Evolutionary conservation across 1,140 invertebrate species (phyloP).

Genomic region (Hyphantria cunea): DNA sequence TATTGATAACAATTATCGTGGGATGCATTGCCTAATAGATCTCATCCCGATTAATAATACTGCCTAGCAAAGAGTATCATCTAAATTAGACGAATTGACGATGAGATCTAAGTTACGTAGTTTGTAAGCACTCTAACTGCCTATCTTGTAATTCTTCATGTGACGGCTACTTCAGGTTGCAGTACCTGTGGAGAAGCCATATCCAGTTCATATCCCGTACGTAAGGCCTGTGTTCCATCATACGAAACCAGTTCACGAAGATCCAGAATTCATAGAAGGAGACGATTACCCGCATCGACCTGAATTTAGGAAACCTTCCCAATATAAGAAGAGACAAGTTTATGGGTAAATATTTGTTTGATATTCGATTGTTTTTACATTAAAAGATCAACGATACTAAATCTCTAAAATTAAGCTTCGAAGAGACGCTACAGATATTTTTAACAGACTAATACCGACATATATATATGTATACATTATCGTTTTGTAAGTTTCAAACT

Average conservation of each 20-base stretch:
- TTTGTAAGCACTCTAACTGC: too few relatives aligned
- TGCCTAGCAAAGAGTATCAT: too few relatives aligned
- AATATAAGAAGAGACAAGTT: constrained; percentile 48
- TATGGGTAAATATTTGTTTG: constrained; percentile 48
- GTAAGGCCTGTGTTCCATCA: constrained; percentile 83
- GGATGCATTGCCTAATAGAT: not conserved
- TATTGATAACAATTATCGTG: not conserved
- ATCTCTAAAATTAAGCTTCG: too few relatives aligned
- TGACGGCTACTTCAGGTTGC: constrained; percentile 65
- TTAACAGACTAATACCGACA: too few relatives aligned
- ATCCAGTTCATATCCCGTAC: constrained; percentile 85
- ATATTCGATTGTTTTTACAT: not conserved
- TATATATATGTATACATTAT: too few relatives aligned
- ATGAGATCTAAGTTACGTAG: too few relatives aligned
- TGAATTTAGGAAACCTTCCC: constrained; percentile 49
- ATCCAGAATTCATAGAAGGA: constrained; percentile 54
- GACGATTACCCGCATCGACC: constrained; percentile 56
- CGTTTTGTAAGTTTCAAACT: too few relatives aligned
- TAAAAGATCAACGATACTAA: too few relatives aligned
- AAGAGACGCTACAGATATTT: too few relatives aligned
- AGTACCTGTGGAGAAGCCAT: constrained; percentile 84
- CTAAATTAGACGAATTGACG: too few relatives aligned
- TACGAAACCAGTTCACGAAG: constrained; percentile 51
- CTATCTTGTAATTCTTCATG: not conserved
- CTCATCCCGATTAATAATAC: too few relatives aligned